Evolutionary conservation across 2,888 invertebrate species (phyloP).

Genomic region (Eristalinus sepulchralis): DNA sequence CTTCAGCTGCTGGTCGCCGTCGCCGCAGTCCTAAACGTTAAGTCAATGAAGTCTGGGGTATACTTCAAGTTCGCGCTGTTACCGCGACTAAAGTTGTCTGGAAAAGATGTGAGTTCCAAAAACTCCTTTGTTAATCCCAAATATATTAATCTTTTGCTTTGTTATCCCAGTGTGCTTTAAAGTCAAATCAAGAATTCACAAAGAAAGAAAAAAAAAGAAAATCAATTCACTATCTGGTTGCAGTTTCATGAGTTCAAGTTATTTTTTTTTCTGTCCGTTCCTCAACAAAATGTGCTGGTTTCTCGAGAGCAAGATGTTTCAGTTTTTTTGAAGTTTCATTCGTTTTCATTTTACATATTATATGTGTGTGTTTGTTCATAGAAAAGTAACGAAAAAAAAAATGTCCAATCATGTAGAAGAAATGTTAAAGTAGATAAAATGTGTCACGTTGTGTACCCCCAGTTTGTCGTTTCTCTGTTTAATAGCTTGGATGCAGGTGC

Average conservation of each 20-base stretch:
- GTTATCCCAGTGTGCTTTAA: conserved; percentile 26
- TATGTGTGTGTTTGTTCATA: not conserved
- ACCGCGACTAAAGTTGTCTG: conserved; percentile 81
- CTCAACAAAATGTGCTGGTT: conserved; percentile 27
- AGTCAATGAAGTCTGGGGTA: conserved; percentile 81
- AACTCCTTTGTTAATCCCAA: conserved; percentile 17
- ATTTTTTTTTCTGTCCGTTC: not conserved
- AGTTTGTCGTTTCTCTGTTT: not conserved
- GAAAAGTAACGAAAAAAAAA: not conserved
- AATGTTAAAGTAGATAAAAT: not conserved
- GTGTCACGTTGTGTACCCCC: conserved; percentile 25
- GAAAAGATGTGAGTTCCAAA: conserved; percentile 80
- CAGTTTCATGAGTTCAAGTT: not conserved
- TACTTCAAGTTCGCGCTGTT: conserved; percentile 81
- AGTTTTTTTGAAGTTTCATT: conserved; percentile 6
- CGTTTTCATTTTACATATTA: not conserved
- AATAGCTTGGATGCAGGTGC: conserved; percentile 36
- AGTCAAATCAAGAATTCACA: not conserved
- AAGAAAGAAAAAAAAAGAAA: not conserved
- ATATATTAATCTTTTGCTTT: conserved; percentile 13
- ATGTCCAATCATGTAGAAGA: conserved; percentile 2
- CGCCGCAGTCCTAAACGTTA: conserved; percentile 78
- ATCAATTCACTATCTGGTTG: not conserved
- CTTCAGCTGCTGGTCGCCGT: conserved; percentile 37
- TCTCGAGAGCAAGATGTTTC: conserved; percentile 3